Conservation (phyloP, 2,888 invertebrate species). For the Hipparchia semele region DNA sequence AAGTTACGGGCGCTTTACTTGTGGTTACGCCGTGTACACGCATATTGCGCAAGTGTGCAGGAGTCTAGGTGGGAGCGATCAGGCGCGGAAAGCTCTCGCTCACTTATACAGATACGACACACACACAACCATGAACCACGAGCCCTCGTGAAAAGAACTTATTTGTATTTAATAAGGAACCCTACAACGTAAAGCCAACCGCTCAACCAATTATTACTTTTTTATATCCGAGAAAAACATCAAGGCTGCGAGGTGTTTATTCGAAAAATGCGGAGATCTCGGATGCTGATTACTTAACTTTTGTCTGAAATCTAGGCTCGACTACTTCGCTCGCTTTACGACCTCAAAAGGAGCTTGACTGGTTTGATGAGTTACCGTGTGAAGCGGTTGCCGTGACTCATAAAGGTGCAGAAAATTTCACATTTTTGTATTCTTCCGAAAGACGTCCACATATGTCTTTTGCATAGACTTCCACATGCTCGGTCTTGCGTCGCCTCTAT, state of each 20-base stretch:
- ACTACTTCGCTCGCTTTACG: slow-evolving; percentile 7
- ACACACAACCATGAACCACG: too few relatives aligned
- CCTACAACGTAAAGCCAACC: neutral
- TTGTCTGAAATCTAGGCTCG: slow-evolving; percentile 17
- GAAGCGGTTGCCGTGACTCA: neutral
- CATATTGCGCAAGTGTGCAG: too few relatives aligned
- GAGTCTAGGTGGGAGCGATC: too few relatives aligned
- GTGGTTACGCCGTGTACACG: too few relatives aligned
- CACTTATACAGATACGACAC: too few relatives aligned
- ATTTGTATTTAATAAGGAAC: slow-evolving; percentile 14
- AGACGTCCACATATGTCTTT: too few relatives aligned
- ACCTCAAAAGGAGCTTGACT: neutral
- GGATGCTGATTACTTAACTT: slow-evolving; percentile 30
- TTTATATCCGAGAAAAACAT: slow-evolving; percentile 35
- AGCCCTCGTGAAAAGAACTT: neutral
- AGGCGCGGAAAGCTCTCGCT: too few relatives aligned
- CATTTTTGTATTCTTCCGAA: too few relatives aligned
- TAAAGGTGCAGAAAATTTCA: neutral
- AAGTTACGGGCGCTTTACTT: too few relatives aligned
- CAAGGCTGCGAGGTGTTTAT: slow-evolving; percentile 33
- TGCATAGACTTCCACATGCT: too few relatives aligned
- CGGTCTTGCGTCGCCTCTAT: too few relatives aligned
- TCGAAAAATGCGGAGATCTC: slow-evolving; percentile 38
- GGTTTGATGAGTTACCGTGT: slow-evolving; percentile 5
- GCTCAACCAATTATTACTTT: slow-evolving; percentile 5